Evolutionary conservation across 2,888 invertebrate genomes (phyloP), one percentile per base, ranked within the genome.

Genomic region (Metalampra italica): DNA sequence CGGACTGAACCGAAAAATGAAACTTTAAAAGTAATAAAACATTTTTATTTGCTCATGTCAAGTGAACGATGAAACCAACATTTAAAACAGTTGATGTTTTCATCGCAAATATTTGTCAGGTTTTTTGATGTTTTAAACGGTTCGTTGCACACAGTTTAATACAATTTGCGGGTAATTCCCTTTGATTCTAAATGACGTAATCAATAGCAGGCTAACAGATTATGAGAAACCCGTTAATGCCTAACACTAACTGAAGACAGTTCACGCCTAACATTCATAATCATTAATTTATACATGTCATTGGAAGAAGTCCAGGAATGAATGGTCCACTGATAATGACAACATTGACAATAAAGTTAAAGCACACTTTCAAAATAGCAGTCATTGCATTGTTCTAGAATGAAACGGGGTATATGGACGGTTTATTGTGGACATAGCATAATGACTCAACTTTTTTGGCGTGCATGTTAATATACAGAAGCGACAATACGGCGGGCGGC

Each of bases 381-480:
- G 9, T 34, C 9, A 34, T 34, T 34, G 34, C 34, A 34, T 9
- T 34, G 11, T 7, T 11, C 9, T 34, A 34, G 9, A 34, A 11
- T 34, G 9, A n/a, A n/a, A n/a, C 34, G 9, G 11, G 11, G 11
- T n/a, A n/a, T n/a, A n/a, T n/a, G n/a, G n/a, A n/a, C n/a, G n/a
- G n/a, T 36, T 45, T 37, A 45, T 36, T 45, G 11, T 37, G 11
- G n/a, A 57, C 53, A 58, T 57, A 51, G 56, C 61, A 64, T 63
- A 66, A 73, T 60, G 60, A 58, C 38, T 53, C 54, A 72, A 74
- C 70, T 76, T 79, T 80, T 79, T 77, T 75, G 69, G 71, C 71
- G 64, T 68, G 68, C n/a, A n/a, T n/a, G n/a, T n/a, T 75, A 75
- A 77, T 73, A 71, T 69, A 71, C 68, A 71, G 71, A 66, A 68